Percentiles rank a stretch among this genome's conserved stretches.
Conservation (phyloP, 1,140 invertebrate species). For the Camponotus pennsylvanicus region DNA sequence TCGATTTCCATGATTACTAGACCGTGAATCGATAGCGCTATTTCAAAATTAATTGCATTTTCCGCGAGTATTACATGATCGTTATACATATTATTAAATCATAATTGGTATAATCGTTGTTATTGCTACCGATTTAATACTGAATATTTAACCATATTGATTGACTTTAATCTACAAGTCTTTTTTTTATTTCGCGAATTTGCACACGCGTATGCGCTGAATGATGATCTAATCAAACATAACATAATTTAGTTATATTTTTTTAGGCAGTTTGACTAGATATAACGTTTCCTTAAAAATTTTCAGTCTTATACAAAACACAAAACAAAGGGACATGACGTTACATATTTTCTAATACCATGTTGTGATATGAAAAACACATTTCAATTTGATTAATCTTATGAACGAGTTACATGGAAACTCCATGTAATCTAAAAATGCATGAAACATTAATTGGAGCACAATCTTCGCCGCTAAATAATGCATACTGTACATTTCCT, state of each 20-base stretch:
- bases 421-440: background rate
- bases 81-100: conserved; percentile 48
- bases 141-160: conserved; percentile 8
- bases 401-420: too few relatives aligned
- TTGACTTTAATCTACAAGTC: background rate
- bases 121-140: conserved; percentile 1
- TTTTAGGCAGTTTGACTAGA: background rate
- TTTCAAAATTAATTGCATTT: conserved; percentile 71
- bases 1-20: conserved; percentile 67
- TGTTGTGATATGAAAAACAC: background rate
- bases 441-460: background rate
- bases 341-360: background rate
- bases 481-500: conserved; percentile 10
- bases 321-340: background rate
- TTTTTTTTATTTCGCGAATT: background rate
- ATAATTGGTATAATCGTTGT: conserved; percentile 20
- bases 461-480: conserved; percentile 15
- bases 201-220: too few relatives aligned
- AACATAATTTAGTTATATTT: background rate
- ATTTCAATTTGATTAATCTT: background rate
- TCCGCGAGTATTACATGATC: conserved; percentile 51
- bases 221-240: background rate
- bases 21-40: conserved; percentile 62
- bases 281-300: background rate
- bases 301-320: background rate